Base-by-base conservation (phyloP, 1,140 invertebrate genomes). In the Maniola jurtina region DNA sequence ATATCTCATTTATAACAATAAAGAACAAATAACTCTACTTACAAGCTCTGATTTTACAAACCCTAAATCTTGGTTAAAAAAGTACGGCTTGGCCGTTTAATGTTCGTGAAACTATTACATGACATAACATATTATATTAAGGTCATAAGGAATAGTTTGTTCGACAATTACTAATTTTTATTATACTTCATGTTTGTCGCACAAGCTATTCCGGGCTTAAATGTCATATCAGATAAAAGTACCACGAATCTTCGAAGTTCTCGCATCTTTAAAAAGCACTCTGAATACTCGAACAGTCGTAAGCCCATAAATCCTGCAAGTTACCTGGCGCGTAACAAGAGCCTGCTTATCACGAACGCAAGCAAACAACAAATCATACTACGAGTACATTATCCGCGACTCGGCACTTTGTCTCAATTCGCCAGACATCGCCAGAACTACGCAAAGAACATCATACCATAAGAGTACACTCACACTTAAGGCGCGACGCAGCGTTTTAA, bases 361-460 rank as follows among this genome's bases (percentile, higher is more conserved):
- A 11, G 14, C 14, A 25, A 11, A 25, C 48, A 9, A 61, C 59
- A 61, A 61, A 61, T 61, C 59, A 61, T 25, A 52, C 14, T 4
- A 52, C n/a, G n/a, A n/a, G n/a, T n/a, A n/a, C 15, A 52, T 52
- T 52, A 52, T 25, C 48, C 48, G 10, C 33, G 36, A 38, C n/a
- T 1, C 16, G 15, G 58, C 33, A 47, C 58, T 60, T 60, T 60
- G 59, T 61, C 59, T 61, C 42, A 61, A 48, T 61, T 35, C 59
- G 33, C 40, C 42, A 25, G 57, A 59, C 57, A 45, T 42, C 57
- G 16, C 36, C 56, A 36, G 33, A 13, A 42, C 15, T 59, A 15
- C 42, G 42, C 42, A 9, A 11, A 1, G 9, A 45, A 45, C 9
- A 45, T 11, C n/a, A n/a, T 11, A 13, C 5, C 10, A 9, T 45